Percentiles rank a stretch among this genome's conserved stretches.
phyloP scores from a whole-genome alignment of 2,797 vertebrate species.

The Acanthornis magna region DNA sequence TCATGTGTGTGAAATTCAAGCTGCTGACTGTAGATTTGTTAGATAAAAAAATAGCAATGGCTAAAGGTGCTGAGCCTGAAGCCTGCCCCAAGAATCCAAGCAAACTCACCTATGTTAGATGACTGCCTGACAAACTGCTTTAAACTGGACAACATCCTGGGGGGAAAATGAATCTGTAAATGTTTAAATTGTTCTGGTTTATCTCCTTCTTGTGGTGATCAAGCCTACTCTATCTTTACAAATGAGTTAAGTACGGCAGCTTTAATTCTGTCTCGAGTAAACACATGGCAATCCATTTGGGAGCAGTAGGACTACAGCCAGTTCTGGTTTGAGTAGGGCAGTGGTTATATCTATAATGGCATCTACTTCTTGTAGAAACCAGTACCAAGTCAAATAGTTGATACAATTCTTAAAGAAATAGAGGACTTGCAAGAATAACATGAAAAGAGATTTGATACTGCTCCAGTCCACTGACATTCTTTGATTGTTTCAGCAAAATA shows the following conservation, averaged over 20 bases:
- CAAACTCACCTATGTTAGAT: not conserved
- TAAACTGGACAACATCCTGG: not conserved
- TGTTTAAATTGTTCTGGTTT: not conserved
- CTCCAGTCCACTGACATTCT: not conserved
- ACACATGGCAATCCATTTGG: not conserved
- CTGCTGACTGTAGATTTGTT: not conserved
- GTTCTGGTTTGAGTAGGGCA: not conserved
- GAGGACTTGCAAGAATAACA: not conserved
- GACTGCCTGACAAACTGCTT: not conserved
- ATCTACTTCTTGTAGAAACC: not conserved
- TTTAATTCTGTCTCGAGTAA: not conserved
- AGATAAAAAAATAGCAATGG: not conserved
- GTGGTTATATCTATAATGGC: not conserved
- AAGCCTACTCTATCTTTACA: not conserved
- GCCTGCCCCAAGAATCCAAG: not conserved
- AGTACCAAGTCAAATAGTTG: not conserved
- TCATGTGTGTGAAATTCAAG: not conserved
- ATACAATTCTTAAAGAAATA: not conserved
- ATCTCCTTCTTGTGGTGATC: not conserved
- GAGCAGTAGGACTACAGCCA: not conserved
- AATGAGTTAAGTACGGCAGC: not conserved
- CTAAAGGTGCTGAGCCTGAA: not conserved
- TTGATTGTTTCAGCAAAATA: not conserved
- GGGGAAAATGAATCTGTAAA: not conserved
- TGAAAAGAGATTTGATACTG: not conserved